Conservation (phyloP, 2,113 vertebrate species). For the Leptosomus discolor region DNA sequence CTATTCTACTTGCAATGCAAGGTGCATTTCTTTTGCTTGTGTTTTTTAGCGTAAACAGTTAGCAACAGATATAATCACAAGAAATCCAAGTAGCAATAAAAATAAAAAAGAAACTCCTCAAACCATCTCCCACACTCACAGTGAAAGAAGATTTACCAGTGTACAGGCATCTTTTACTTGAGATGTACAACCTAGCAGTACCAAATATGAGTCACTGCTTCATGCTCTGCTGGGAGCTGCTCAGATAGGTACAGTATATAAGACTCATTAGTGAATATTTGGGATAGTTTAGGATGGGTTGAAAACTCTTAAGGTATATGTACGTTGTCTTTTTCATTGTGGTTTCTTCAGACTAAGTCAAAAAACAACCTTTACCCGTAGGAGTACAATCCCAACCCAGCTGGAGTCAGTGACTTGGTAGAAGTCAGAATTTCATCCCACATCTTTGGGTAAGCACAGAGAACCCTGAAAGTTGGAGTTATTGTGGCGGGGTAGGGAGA, state of each 20-base stretch:
- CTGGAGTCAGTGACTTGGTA: not conserved
- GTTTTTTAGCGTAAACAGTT: not conserved
- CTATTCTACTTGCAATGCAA: not conserved
- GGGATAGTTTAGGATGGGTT: not conserved
- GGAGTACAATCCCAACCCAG: not conserved
- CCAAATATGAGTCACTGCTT: not conserved
- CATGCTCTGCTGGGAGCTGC: not conserved
- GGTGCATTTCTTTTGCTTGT: not conserved
- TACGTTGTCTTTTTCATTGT: not conserved
- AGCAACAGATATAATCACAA: not conserved
- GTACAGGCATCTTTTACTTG: not conserved
- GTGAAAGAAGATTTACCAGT: not conserved
- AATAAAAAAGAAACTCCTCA: not conserved
- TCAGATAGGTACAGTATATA: accelerated
- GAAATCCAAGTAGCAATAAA: not conserved
- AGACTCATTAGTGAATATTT: not conserved
- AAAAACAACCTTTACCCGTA: not conserved
- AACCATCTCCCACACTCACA: not conserved
- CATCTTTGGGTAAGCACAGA: not conserved
- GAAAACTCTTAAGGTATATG: not conserved
- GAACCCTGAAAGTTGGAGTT: not conserved
- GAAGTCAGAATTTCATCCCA: not conserved
- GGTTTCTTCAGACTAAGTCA: not conserved
- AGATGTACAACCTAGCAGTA: not conserved
- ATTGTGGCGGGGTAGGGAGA: not conserved